Base-by-base conservation (phyloP, 2,797 vertebrate genomes). In the Halcyon leucocephala region DNA sequence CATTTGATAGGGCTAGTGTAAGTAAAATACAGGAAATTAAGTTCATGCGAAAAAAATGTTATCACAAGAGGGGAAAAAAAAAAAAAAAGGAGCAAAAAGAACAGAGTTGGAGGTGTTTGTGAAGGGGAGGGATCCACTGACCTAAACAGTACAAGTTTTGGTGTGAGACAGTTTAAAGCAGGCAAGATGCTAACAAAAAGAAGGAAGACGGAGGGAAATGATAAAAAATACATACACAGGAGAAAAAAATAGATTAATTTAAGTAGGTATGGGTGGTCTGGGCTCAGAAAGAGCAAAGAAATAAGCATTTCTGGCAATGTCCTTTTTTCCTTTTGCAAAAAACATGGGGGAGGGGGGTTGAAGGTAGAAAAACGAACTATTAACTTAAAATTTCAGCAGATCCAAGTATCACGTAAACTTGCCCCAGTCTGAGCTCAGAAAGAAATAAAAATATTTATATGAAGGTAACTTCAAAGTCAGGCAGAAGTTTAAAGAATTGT, bases 331-430 rank as follows among this genome's bases (percentile, higher is more conserved):
- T 25, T 60, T 67, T 26, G 9, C 5, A 24, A 77, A 80, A 69
- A 52, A 1, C 5, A 3, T 35, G 39, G 9, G 15, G 8, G 10
- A 7, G 15, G 15, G 21, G 16, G 4, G 1, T 18, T 54, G 31
- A 82, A 71, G 11, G 22, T 51, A 81, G 12, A 28, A 11, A 48
- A 49, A 48, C 31, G 51, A 42, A 3, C 3, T 10, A 31, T 18
- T 31, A 61, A 28, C 10, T 54, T 61, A 37, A 74, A 89, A 71
- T 85, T 83, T 91, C 46, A 55, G 17, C 7, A 69, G 35, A 28
- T 69, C 24, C 35, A 51, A 83, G 52, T 6, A 73, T 4, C 12
- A 14, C 33, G 35, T 42, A 55, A 80, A 57, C 12, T 79, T 73
- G 6, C 10, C 31, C 8, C 55, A 28, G 6, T 29, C 41, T 64